Conservation (phyloP, 2,888 invertebrate genomes). For the Tenthredo amoena region DNA sequence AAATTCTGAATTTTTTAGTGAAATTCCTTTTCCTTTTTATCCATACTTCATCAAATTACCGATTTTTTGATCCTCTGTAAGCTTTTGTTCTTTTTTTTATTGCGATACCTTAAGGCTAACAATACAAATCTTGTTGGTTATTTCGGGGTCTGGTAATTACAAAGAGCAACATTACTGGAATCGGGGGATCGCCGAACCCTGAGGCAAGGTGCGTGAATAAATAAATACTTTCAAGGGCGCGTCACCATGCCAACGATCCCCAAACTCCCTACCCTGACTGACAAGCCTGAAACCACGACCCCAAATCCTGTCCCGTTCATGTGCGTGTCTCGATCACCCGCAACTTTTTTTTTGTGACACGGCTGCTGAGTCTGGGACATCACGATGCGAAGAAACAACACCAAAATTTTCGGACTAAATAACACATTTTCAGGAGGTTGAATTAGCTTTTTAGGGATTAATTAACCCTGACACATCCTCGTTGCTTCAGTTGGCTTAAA, state of each 20-base stretch:
- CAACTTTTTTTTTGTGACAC: neutral
- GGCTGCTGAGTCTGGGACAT: neutral
- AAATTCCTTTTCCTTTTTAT: neutral
- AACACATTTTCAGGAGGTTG: neutral
- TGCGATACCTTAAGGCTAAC: conserved; percentile 14
- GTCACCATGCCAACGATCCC: conserved; percentile 69
- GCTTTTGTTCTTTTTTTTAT: neutral
- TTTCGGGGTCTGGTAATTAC: conserved; percentile 61
- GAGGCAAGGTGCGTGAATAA: conserved; percentile 73
- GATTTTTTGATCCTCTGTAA: neutral
- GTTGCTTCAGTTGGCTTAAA: neutral
- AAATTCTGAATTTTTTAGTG: neutral
- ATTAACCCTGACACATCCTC: neutral
- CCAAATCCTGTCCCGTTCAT: conserved; percentile 38
- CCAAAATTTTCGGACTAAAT: neutral
- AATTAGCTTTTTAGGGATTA: neutral
- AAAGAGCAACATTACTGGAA: conserved; percentile 61
- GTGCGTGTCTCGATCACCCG: conserved; percentile 40
- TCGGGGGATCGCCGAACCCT: conserved; percentile 59
- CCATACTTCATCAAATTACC: neutral
- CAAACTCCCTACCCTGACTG: conserved; percentile 51
- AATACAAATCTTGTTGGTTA: conserved; percentile 47
- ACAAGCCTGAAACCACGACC: conserved; percentile 51
- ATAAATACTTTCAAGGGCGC: conserved; percentile 71
- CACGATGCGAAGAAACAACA: neutral